Base-by-base conservation (phyloP, 2,113 vertebrate genomes). In the Gadus macrocephalus region DNA sequence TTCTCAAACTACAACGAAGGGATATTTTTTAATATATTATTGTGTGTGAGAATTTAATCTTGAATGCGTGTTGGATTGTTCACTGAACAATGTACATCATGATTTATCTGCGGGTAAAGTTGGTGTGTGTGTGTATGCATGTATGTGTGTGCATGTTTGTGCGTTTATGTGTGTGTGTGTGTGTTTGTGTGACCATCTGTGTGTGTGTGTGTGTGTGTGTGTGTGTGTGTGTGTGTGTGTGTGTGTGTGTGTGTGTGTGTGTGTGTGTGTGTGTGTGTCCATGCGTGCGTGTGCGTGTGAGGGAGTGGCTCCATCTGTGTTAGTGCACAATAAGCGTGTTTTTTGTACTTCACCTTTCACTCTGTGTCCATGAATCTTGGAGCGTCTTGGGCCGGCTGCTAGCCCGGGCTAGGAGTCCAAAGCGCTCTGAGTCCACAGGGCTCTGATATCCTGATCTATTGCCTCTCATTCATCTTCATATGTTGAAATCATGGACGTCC, bases 381-480 rank as follows among this genome's bases (percentile, higher is more conserved):
- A 3, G 19, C 67, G 64, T 76, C 56, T 77, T 55, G 20, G 68
- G 59, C 42, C 42, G 42, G 42, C 42, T 49, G 42, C 11, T 49
- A 49, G 71, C 73, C 71, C 75, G 53, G 70, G 70, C 35, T 70
- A 67, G 68, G 65, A 17, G 31, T 74, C 71, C 69, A 82, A 71
- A 78, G 72, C 78, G 81, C 70, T 72, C 38, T 0, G 20, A 67
- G 73, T 79, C 72, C 69, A 74, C 73, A 69, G 66, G 70, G 66
- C 49, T 69, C 53, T 70, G 77, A 78, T 75, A 69, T 60, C n/a
- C 59, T 77, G 79, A 87, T 77, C 68, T 78, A 71, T 81, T 62
- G 67, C 72, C 75, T 83, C 28, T 81, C 73, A 72, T 81, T 79
- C 70, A 77, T 84, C 69, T 71, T 80, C 11, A 56, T 69, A 63